These are phyloP conservation scores for Dolichopus griseipennis DNA, from an alignment of 2,888 invertebrate species.

Conservation along the genomic window DNA sequence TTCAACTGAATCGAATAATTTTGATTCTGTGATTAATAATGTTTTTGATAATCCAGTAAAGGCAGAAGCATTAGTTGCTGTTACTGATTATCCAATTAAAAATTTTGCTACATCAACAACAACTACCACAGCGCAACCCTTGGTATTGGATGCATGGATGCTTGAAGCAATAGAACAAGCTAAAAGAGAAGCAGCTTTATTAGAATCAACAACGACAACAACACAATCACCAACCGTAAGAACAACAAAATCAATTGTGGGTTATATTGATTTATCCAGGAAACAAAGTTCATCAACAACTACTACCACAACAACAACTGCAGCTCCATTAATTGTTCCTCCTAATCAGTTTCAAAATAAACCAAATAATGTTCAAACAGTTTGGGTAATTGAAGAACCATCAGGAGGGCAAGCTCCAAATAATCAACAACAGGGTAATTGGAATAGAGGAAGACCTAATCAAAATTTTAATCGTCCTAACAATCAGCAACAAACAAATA, in stretches of 20 bases:
- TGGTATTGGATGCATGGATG: slow-evolving; percentile 13
- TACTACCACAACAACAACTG: background rate
- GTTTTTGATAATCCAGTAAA: background rate
- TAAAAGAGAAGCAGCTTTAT: background rate
- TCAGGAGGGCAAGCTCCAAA: background rate
- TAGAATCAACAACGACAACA: background rate
- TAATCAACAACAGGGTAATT: background rate
- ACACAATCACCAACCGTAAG: background rate
- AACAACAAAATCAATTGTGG: background rate
- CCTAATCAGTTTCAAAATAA: background rate
- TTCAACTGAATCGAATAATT: slow-evolving; percentile 14
- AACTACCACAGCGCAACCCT: background rate
- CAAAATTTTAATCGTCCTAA: background rate
- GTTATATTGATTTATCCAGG: background rate
- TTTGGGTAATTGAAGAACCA: background rate
- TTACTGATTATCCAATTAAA: background rate
- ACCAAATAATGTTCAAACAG: background rate
- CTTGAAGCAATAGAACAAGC: slow-evolving; percentile 8
- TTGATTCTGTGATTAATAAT: background rate
- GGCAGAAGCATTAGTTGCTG: slow-evolving; percentile 9
- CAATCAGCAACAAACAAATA: background rate
- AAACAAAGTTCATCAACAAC: background rate
- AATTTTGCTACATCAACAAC: background rate
- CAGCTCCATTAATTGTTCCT: background rate
- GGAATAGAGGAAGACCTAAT: background rate